Evolutionary conservation across 2,113 vertebrate genomes (phyloP), one percentile per base, ranked within the genome.

Genomic region (Chauna torquata): DNA sequence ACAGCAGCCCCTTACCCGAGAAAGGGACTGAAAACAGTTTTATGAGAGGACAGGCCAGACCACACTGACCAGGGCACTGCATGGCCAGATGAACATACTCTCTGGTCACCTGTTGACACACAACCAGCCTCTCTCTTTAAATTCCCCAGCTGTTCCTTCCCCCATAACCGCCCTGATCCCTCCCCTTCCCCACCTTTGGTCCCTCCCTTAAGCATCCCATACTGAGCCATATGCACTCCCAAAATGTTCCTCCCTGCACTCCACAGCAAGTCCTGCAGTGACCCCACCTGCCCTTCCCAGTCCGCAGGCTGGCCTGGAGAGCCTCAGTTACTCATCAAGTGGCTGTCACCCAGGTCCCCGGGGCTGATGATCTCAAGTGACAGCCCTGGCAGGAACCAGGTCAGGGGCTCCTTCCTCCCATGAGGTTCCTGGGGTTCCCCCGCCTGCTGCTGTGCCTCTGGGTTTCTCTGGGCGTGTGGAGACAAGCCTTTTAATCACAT

Each of bases 401-500:
- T 61, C 47, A 47, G 30, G 47, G 70, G 10, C 38, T 82, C 4
- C 0, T 30, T 86, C 65, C 64, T 82, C 30, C 27, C 49, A 80
- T 0, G 0, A 80, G 40, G 62, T 83, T 65, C 69, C 7, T 0
- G 0, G 80, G 50, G 40, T 11, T 86, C 28, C 86, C 79, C 22
- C 0, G 0, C 57, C 19, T 5, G 13, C 62, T 6, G 12, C 19
- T 44, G 13, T 36, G 30, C 66, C 86, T 83, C 30, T 10, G 57
- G 71, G 79, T 62, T 85, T 61, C 70, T 57, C 70, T 57, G 57
- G 7, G 24, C 0, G 0, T 25, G 28, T 0, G 0, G 62, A 78
- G 32, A 82, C 62, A 23, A 79, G 54, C 18, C 52, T 59, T 86
- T 92, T 82, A n/a, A 75, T 59, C 80, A 62, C 68, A 50, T 36